Conservation (phyloP, 2,113 vertebrate genomes). For the Ellobius talpinus region DNA sequence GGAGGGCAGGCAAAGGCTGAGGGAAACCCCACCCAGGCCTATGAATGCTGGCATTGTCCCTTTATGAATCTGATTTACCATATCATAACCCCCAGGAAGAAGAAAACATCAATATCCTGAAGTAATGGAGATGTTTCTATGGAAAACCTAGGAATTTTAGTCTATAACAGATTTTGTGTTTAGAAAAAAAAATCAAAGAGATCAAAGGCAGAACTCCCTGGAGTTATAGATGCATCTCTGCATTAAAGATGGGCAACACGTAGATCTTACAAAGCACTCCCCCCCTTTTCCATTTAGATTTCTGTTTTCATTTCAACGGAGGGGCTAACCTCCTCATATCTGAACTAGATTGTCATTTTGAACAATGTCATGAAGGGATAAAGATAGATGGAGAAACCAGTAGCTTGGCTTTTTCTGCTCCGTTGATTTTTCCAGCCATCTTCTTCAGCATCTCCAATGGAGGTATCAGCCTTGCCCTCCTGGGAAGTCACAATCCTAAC, state of each 20-base stretch:
- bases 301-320: constrained; percentile 89
- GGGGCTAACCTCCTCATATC: constrained; percentile 86
- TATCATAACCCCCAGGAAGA: constrained; percentile 99
- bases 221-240: constrained; percentile 90
- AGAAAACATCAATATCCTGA: constrained; percentile 99
- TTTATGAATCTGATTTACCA: constrained; percentile 98
- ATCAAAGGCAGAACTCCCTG: constrained; percentile 95
- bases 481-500: not conserved
- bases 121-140: constrained; percentile 99
- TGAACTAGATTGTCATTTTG: constrained; percentile 79
- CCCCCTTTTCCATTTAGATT: constrained; percentile 86
- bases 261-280: constrained; percentile 94
- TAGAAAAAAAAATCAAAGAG: constrained; percentile 93
- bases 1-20: constrained; percentile 74
- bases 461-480: not conserved
- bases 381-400: not conserved
- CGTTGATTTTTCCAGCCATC: not conserved
- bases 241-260: constrained; percentile 95
- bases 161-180: constrained; percentile 94
- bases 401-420: not conserved
- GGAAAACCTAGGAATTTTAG: constrained; percentile 98
- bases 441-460: not conserved
- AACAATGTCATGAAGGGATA: constrained; percentile 80
- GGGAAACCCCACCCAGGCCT: constrained; percentile 84
- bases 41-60: constrained; percentile 96